Evolutionary conservation across 2,888 invertebrate species (phyloP), one percentile per base, ranked within the genome.

Genomic region (Orthosia incerta): DNA sequence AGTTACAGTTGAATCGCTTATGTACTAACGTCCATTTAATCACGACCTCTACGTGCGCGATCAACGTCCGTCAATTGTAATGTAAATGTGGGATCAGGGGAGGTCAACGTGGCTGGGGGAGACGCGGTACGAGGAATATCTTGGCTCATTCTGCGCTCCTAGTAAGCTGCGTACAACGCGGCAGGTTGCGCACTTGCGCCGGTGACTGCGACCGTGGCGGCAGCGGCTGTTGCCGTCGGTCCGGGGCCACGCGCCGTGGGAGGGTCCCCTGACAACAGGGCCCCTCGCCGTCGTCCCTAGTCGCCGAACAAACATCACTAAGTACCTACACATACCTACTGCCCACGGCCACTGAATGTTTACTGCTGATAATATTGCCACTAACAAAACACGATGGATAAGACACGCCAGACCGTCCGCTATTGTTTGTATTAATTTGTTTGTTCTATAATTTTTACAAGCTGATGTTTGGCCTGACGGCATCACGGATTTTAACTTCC

Each of bases 91-190:
- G 85, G 71, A 82, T 81, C 70, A 84, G 61, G 82, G 89, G 5
- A 76, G 90, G 59, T 90, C 91, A 73, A 60, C 18, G 26, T 53
- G 65, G 11, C 69, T 86, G 88, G 90, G 76, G 70, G 71, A 69
- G 64, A 11, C 73, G 63, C 39, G 59, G 46, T 73, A 74, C 75
- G 71, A 56, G 70, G 72, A 74, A 88, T 65, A 90, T 93, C 89
- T 80, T 88, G n/a, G 65, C 7, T 7, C 15, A 12, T 88, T 91
- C 89, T 96, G 93, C 62, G 79, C 78, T 88, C 95, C 95, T 95
- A 91, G 95, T 95, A 95, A 82, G 88, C 90, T 93, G 95, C 95
- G 95, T 94, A 94, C 91, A 92, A 87, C 90, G 93, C 89, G 92
- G 92, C 93, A 91, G 91, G 92, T 92, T 92, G 92, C 91, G 92